Evolutionary conservation across 2,797 vertebrate genomes (phyloP), one percentile per base, ranked within the genome.

Genomic region (Molossus alvarezi): DNA sequence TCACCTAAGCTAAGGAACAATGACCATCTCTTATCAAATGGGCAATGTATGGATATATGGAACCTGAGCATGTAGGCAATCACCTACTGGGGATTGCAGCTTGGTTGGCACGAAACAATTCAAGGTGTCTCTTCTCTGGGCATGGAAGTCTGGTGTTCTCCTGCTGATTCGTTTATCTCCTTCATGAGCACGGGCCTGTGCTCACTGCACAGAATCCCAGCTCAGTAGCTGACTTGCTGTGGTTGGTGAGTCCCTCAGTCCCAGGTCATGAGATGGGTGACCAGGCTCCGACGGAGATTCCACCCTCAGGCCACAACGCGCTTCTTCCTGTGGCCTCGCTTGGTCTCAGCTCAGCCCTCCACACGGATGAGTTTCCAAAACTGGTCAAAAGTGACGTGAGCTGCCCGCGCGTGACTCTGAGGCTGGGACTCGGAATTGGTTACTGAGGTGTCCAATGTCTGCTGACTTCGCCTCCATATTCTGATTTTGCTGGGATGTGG

Each of bases 11-110:
- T 27, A 20, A 15, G 10, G 6, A 69, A 75, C 23, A 1, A 7
- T 8, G 4, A 9, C 0, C 3, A 0, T 12, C 23, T 60, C 18
- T 48, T 0, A 3, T 4, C 23, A 20, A 6, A 11, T 9, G 15
- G 25, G 27, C 62, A 27, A 20, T 62, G 18, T 6, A 0, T 0
- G 6, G 27, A 5, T 7, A 4, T 10, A 12, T 1, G 8, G 4
- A 13, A 8, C 9, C 29, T 3, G 1, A 15, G 10, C 6, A 6
- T 1, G 23, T 0, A 9, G 75, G 48, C 4, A 3, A 4, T 3
- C 1, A 6, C 8, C 55, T 20, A 10, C 12, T 1, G 1, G 37
- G 18, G 17, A 11, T 0, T 4, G 33, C 1, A 1, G 57, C 3
- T 21, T 9, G 3, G 0, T 17, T 17, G 64, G 37, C 4, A 37